phyloP scores from a whole-genome alignment of 2,113 vertebrate species.

The Leiothrix lutea region DNA sequence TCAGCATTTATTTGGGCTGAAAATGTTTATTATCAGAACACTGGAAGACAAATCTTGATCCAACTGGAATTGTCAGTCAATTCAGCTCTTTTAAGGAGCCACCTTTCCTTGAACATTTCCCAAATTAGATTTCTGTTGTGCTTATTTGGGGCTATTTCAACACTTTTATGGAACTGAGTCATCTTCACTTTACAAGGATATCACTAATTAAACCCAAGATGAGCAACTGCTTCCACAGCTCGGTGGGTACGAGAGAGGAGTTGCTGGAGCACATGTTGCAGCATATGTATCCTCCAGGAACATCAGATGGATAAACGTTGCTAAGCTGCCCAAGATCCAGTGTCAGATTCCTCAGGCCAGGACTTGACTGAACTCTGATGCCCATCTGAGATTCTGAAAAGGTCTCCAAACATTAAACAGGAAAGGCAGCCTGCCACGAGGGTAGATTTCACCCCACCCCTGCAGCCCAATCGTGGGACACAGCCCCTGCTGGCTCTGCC shows the following conservation, averaged over 20 bases:
- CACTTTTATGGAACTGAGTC: neutral
- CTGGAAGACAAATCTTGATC: neutral
- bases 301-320: neutral
- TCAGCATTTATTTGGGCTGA: neutral
- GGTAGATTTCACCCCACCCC: neutral
- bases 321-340: neutral
- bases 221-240: neutral
- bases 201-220: neutral
- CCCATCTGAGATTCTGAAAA: neutral
- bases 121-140: neutral
- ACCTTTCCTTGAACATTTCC: neutral
- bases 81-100: neutral
- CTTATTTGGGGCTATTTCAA: neutral
- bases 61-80: neutral
- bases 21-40: neutral
- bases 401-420: neutral
- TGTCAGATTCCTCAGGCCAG: neutral
- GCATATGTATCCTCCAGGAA: neutral
- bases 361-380: neutral
- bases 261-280: neutral
- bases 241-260: neutral
- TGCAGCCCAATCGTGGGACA: neutral
- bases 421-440: neutral
- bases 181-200: neutral
- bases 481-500: neutral